Evolutionary conservation across 1,140 invertebrate species (phyloP).

Genomic region (Leptinotarsa defecta): DNA sequence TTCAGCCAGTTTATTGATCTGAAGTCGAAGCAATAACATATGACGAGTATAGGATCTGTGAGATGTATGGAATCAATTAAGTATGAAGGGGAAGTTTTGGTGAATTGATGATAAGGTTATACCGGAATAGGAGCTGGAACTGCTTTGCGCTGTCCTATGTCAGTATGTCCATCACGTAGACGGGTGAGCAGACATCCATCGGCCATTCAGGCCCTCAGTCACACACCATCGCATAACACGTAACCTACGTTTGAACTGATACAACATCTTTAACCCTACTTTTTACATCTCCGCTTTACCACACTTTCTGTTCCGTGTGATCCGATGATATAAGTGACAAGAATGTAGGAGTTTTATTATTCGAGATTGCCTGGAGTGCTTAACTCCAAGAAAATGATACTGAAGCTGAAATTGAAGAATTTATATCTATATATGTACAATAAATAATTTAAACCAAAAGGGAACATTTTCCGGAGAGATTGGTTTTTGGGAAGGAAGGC

Average conservation of each 20-base stretch:
- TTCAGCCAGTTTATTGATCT: too few species aligned
- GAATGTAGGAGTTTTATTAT: too few species aligned
- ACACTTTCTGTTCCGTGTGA: background rate
- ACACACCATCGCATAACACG: slow-evolving; percentile 28
- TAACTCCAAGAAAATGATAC: too few species aligned
- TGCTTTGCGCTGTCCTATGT: slow-evolving; percentile 38
- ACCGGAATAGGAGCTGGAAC: slow-evolving; percentile 33
- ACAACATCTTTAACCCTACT: slow-evolving; percentile 40
- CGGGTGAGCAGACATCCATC: slow-evolving; percentile 40
- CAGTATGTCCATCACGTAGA: slow-evolving; percentile 50
- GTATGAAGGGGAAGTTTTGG: slow-evolving; percentile 37
- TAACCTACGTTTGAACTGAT: slow-evolving; percentile 46
- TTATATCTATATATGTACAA: background rate
- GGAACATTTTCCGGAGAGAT: background rate
- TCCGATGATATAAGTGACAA: too few species aligned
- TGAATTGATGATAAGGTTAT: slow-evolving; percentile 40
- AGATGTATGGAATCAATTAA: slow-evolving; percentile 43
- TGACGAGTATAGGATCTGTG: slow-evolving; percentile 28
- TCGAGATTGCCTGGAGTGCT: too few species aligned
- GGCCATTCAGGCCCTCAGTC: slow-evolving; percentile 25
- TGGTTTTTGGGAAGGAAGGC: too few species aligned
- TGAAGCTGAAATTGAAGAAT: background rate
- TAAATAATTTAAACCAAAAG: background rate
- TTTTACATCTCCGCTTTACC: slow-evolving; percentile 5
- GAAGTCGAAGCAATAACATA: slow-evolving; percentile 18